A percentile compares a stretch with the other conserved stretches of the same genome.
Evolutionary conservation across 1,140 invertebrate species (phyloP).

Genomic region (Heliconius himera): DNA sequence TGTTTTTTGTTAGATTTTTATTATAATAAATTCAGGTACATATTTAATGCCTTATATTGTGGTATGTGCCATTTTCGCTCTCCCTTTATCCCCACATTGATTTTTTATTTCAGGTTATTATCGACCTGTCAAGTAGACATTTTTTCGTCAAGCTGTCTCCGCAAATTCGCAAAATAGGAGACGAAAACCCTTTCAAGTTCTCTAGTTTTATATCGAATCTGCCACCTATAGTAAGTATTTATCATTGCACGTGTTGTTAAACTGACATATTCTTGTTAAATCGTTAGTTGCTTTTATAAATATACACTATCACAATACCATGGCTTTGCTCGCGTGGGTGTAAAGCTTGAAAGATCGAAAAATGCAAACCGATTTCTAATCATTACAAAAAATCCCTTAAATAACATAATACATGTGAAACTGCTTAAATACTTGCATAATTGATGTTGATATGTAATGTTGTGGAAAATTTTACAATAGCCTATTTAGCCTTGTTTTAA

Average conservation of each 20-base stretch:
- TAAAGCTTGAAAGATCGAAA: constrained; percentile 18
- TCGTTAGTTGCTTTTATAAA: constrained; percentile 13
- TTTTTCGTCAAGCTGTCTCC: constrained; percentile 73
- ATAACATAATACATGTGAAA: not conserved
- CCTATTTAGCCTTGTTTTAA: constrained; percentile 17
- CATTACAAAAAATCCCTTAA: not conserved
- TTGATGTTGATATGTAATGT: constrained; percentile 1
- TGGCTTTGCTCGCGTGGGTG: constrained; percentile 45
- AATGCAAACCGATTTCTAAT: constrained; percentile 27
- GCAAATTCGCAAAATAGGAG: constrained; percentile 81
- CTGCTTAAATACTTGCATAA: not conserved
- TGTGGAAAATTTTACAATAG: constrained; percentile 10
- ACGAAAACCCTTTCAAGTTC: constrained; percentile 81
- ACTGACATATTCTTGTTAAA: not conserved
- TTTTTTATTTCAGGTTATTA: constrained; percentile 81
- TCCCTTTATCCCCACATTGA: constrained; percentile 68
- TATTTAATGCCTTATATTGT: constrained; percentile 39
- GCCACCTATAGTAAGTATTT: constrained; percentile 77
- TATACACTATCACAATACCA: constrained; percentile 23
- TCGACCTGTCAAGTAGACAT: constrained; percentile 80
- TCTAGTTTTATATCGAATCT: constrained; percentile 81
- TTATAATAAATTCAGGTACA: constrained; percentile 38
- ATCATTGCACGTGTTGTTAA: constrained; percentile 5
- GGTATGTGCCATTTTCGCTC: constrained; percentile 35
- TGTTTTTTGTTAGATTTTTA: constrained; percentile 39